Percentiles rank a stretch among this genome's conserved stretches.
These are phyloP conservation scores for Drosophila diplacantha DNA, from an alignment of 2,888 invertebrate species.

Conservation along the genomic window DNA sequence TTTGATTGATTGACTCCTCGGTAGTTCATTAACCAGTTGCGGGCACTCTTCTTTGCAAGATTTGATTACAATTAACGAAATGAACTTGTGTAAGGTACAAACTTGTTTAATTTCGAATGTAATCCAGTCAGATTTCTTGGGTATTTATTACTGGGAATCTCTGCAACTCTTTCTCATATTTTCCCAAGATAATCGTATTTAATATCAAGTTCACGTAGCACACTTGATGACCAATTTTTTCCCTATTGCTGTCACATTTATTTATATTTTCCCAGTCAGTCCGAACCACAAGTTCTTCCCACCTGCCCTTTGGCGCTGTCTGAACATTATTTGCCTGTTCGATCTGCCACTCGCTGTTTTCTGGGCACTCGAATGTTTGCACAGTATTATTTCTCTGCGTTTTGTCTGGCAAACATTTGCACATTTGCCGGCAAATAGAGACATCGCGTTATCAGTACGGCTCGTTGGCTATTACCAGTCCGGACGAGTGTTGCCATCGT, in stretches of 20 bases:
- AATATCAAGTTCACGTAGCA: neutral
- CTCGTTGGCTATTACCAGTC: slow-evolving; percentile 14
- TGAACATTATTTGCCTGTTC: slow-evolving; percentile 9
- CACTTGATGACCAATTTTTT: neutral
- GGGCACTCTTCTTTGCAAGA: too few relatives aligned
- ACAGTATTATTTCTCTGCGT: neutral
- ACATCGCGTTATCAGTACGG: slow-evolving; percentile 21
- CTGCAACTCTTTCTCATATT: neutral
- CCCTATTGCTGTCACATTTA: neutral
- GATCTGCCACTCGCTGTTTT: slow-evolving; percentile 13
- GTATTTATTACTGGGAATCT: neutral
- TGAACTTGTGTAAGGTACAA: too few relatives aligned
- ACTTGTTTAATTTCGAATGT: too few relatives aligned
- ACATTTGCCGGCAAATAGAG: slow-evolving; percentile 13
- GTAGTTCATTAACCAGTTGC: neutral
- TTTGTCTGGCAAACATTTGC: slow-evolving; percentile 14
- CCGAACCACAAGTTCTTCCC: neutral
- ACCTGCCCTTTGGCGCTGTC: slow-evolving; percentile 2
- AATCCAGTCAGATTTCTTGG: neutral
- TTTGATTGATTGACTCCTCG: neutral
- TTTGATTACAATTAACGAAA: too few relatives aligned
- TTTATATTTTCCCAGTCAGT: neutral
- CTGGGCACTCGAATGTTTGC: slow-evolving; percentile 3
- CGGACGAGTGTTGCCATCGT: slow-evolving; percentile 16
- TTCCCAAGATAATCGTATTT: too few relatives aligned